Base-by-base conservation (phyloP, 2,113 vertebrate species). In the Notothenia rossii region DNA sequence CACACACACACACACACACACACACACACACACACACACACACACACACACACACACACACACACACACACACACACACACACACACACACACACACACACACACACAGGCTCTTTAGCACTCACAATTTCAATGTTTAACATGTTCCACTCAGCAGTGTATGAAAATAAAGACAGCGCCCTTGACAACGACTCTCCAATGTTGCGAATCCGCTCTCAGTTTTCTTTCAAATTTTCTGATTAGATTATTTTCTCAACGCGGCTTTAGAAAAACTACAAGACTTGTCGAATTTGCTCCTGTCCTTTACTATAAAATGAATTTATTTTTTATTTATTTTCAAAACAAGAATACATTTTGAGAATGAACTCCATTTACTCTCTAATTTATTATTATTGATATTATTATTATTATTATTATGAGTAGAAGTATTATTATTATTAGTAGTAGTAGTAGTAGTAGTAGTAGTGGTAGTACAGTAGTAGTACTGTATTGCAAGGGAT, bases 101-200 rank as follows among this genome's bases (percentile, higher is more conserved):
- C 59, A 72, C 29, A 46, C 17, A 68, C 15, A 53, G 69, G 51
- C 62, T 83, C 60, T 86, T 81, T 79, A 83, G 77, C 66, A 10
- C 72, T 79, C 83, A 63, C 60, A 71, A 50, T 83, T 81, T 86
- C 77, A 75, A 80, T 84, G 81, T 86, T 88, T 73, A 77, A 85
- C 83, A 78, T 83, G 81, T 88, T 72, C 82, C 86, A 85, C 66
- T 88, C 83, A 83, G 86, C 89, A 83, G 76, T 82, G 77, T 71
- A 82, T 83, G 81, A 80, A 88, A 82, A 90, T 89, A 87, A 85
- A 87, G 79, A 60, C 81, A 46, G 61, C 58, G 68, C 46, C 89
- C 89, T 91, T 89, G 86, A 86, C 79, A 89, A 86, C 88, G 86
- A 86, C 85, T 20, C 63, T 29, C 20, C 54, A 75, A 29, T 46